Evolutionary conservation across 2,888 invertebrate genomes (phyloP).

Genomic region (Catonia carolina): DNA sequence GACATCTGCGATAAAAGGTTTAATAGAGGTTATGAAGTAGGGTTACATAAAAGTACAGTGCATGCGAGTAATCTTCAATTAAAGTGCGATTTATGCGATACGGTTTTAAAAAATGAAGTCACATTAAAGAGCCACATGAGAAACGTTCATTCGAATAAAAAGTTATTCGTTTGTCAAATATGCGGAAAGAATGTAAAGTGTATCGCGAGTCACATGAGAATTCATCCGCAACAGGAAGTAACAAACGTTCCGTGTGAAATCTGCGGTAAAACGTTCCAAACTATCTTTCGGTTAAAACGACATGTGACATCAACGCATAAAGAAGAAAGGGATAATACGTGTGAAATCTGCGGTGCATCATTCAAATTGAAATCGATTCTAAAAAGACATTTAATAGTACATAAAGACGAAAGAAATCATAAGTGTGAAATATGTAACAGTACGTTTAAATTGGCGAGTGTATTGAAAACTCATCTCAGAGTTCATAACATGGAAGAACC

Average conservation of each 20-base stretch:
- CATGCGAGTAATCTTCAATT: not conserved
- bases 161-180: conserved; percentile 8
- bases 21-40: not conserved
- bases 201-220: not conserved
- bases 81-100: not conserved
- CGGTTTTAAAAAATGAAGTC: no score
- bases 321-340: no score
- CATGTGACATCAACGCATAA: no score
- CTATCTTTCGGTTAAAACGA: no score
- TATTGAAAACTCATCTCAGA: conserved; percentile 9
- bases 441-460: not conserved
- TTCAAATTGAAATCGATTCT: not conserved
- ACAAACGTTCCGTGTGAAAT: no score
- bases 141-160: not conserved
- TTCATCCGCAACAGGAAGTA: no score
- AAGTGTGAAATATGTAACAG: no score
- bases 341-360: no score
- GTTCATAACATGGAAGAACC: not conserved
- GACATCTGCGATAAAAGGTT: conserved; percentile 7
- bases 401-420: no score
- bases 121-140: not conserved
- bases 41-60: not conserved
- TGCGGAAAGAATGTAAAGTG: conserved; percentile 9
- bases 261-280: no score
- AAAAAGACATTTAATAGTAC: no score